Base-by-base conservation (phyloP, 2,113 vertebrate genomes). In the Motacilla tschutschensis region DNA sequence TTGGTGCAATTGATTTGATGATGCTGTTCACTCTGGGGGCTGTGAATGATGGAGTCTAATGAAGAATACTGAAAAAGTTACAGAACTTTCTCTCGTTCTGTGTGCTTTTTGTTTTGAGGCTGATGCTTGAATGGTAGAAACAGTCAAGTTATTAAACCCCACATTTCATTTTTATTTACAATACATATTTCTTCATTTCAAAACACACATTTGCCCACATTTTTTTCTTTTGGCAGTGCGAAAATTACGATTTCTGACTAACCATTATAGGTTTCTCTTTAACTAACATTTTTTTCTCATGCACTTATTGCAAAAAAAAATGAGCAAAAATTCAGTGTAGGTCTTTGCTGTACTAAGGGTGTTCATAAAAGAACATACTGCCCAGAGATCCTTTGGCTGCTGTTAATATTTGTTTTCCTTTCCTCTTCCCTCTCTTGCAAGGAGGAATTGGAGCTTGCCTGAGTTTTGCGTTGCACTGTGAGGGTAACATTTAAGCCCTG, bases 1-100 rank as follows among this genome's bases (percentile, higher is more conserved):
- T 95, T 93, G 93, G 90, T 83, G 82, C 88, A 82, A 95, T 95
- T 95, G 95, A 95, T 96, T 95, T 91, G 95, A 95, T 88, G 95
- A 94, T 95, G 95, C 93, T 71, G 53, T 90, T 96, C 93, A 71
- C 93, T 94, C 93, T 88, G 79, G 93, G 94, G 82, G 87, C 87
- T 89, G 76, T 71, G 93, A 80, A 67, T 77, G 70, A 90, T 84
- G 58, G 59, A 85, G 81, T 89, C 89, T 94, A 96, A 96, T 95
- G 95, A 93, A 94, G 93, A 95, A 94, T 94, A 91, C 50, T 94
- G 94, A 94, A 96, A 94, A 95, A 94, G 90, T 94, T 93, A 89
- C 84, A 62, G 92, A 90, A 89, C 71, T 95, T 95, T 77, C 76
- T 88, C 53, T 31, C 69, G 60, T 59, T 87, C 69, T 71, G 28